Conservation (phyloP, 2,888 invertebrate genomes). For the Aphidius colemani region DNA sequence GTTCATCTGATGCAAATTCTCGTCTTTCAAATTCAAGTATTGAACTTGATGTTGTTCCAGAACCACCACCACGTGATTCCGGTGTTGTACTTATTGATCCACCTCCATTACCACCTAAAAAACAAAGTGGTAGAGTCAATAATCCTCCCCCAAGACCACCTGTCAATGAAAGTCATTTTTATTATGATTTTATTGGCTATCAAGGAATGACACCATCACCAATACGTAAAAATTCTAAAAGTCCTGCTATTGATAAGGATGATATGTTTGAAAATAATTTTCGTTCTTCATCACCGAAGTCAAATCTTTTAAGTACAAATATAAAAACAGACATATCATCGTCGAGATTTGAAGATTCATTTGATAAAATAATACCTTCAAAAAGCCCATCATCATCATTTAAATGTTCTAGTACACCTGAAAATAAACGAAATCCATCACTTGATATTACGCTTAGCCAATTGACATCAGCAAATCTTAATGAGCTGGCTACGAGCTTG, state of each 20-base stretch:
- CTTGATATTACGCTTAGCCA: slow-evolving; percentile 83
- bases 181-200: slow-evolving; percentile 65
- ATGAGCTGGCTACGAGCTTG: slow-evolving; percentile 76
- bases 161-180: slow-evolving; percentile 62
- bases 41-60: slow-evolving; percentile 64
- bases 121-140: slow-evolving; percentile 65
- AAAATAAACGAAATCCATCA: slow-evolving; percentile 49
- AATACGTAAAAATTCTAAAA: slow-evolving; percentile 38
- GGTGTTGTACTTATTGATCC: slow-evolving; percentile 70
- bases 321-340: slow-evolving; percentile 27
- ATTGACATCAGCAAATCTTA: slow-evolving; percentile 79
- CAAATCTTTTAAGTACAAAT: too few relatives aligned
- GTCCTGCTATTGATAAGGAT: slow-evolving; percentile 36
- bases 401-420: slow-evolving; percentile 41
- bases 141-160: slow-evolving; percentile 71
- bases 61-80: slow-evolving; percentile 72
- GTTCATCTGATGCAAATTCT: slow-evolving; percentile 53
- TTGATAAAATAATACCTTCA: slow-evolving; percentile 50
- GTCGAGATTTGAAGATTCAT: slow-evolving; percentile 53
- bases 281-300: slow-evolving; percentile 48
- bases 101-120: slow-evolving; percentile 76
- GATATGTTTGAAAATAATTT: slow-evolving; percentile 54
- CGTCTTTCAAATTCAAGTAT: slow-evolving; percentile 54
- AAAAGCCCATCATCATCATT: slow-evolving; percentile 47
- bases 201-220: slow-evolving; percentile 55